Conservation (phyloP, 2,797 vertebrate species). For the Pipistrellus nathusii region DNA sequence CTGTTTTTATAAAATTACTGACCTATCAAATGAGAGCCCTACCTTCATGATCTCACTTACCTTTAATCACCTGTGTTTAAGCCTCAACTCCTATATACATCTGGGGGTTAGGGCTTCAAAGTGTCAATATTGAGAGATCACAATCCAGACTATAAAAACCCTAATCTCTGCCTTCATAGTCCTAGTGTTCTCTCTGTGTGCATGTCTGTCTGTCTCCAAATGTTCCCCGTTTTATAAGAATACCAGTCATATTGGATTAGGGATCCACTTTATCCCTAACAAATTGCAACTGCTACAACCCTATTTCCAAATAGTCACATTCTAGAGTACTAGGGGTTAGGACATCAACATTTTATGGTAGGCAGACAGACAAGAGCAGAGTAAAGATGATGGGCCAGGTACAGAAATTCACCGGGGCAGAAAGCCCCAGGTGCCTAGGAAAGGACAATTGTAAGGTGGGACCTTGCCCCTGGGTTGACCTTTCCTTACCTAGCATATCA, state of each 20-base stretch:
- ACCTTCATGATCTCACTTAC: not conserved
- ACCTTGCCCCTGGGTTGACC: too few species aligned
- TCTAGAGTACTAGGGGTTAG: not conserved
- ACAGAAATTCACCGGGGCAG: too few species aligned
- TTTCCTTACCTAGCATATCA: too few species aligned
- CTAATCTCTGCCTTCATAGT: not conserved
- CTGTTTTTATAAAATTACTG: not conserved
- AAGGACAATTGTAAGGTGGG: too few species aligned
- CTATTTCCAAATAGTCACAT: not conserved
- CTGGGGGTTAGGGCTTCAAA: not conserved
- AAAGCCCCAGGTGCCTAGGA: too few species aligned
- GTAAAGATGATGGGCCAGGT: too few species aligned
- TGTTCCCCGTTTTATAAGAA: not conserved
- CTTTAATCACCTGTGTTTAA: not conserved
- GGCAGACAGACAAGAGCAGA: too few species aligned
- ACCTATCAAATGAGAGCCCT: not conserved
- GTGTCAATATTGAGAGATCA: not conserved
- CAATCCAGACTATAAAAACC: not conserved
- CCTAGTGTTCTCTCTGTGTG: not conserved
- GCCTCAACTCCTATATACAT: not conserved
- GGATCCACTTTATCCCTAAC: not conserved
- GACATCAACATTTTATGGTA: too few species aligned
- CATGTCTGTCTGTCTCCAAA: not conserved
- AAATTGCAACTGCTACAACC: not conserved
- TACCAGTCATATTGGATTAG: not conserved